Percentiles rank a stretch among this genome's conserved stretches.
These are phyloP conservation scores for Smittia aterrima DNA, from an alignment of 2,888 invertebrate genomes.

Conservation along the genomic window DNA sequence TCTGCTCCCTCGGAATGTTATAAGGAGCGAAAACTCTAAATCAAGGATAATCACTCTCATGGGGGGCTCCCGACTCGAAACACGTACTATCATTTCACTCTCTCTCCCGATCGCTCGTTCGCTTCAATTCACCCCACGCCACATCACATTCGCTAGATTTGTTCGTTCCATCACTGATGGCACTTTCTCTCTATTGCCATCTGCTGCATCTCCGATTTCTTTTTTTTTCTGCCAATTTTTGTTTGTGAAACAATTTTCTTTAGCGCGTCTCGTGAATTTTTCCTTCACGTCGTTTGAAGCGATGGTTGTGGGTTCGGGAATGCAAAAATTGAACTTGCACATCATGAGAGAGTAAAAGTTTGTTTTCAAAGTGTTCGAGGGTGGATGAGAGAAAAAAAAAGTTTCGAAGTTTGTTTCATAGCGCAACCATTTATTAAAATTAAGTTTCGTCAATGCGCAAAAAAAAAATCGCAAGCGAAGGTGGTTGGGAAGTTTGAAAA, in stretches of 20 bases:
- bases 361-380: background rate
- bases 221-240: background rate
- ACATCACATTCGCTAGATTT: background rate
- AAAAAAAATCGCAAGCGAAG: too few relatives aligned
- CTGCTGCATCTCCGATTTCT: constrained; percentile 2
- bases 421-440: too few relatives aligned
- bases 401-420: too few relatives aligned
- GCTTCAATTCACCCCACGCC: constrained; percentile 6
- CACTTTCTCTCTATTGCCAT: background rate
- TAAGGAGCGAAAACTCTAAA: constrained; percentile 39
- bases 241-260: background rate
- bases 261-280: background rate
- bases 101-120: background rate
- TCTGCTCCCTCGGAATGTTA: background rate
- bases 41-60: constrained; percentile 41
- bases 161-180: constrained; percentile 8
- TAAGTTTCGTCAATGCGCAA: too few relatives aligned
- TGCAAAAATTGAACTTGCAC: background rate
- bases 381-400: background rate
- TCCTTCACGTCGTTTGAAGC: background rate
- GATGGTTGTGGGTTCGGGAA: background rate
- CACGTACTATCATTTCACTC: constrained; percentile 29
- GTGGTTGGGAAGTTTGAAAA: too few relatives aligned
- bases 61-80: constrained; percentile 31
- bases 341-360: background rate